These are phyloP conservation scores for Pseudoatta argentina DNA, from an alignment of 1,140 invertebrate genomes.

Conservation along the genomic window DNA sequence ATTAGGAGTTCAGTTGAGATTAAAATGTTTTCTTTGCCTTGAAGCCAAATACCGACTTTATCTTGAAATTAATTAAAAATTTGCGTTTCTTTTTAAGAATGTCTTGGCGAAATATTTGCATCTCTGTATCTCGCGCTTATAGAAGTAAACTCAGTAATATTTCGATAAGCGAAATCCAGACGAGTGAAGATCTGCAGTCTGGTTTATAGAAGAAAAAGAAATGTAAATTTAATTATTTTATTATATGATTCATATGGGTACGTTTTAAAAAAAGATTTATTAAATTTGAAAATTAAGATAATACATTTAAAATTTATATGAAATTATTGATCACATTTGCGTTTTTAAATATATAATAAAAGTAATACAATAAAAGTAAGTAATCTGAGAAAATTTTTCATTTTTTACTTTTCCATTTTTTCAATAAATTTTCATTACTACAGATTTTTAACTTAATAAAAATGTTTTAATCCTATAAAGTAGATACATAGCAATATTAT, in stretches of 20 bases:
- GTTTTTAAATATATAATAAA: background rate
- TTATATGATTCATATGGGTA: background rate
- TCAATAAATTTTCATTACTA: background rate
- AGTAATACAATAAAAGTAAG: background rate
- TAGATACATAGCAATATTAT: background rate
- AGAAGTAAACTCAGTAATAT: conserved; percentile 27
- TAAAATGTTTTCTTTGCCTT: conserved; percentile 28
- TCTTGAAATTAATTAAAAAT: conserved; percentile 50
- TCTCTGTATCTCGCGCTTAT: background rate
- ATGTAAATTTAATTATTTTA: conserved; percentile 18
- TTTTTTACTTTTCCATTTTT: background rate
- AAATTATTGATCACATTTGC: conserved; percentile 6
- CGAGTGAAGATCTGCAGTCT: background rate
- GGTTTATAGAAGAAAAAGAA: background rate
- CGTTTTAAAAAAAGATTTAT: background rate
- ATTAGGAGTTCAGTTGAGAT: conserved; percentile 10
- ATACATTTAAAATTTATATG: background rate
- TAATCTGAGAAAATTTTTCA: background rate
- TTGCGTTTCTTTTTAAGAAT: conserved; percentile 17
- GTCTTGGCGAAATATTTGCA: conserved; percentile 14
- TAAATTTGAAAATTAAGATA: conserved; percentile 21
- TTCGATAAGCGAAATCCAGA: conserved; percentile 24
- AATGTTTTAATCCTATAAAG: background rate
- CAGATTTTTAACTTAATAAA: background rate
- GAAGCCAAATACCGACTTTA: conserved; percentile 23